Conservation (phyloP, 2,888 invertebrate genomes). For the Drosophila pseudotakahashii region DNA sequence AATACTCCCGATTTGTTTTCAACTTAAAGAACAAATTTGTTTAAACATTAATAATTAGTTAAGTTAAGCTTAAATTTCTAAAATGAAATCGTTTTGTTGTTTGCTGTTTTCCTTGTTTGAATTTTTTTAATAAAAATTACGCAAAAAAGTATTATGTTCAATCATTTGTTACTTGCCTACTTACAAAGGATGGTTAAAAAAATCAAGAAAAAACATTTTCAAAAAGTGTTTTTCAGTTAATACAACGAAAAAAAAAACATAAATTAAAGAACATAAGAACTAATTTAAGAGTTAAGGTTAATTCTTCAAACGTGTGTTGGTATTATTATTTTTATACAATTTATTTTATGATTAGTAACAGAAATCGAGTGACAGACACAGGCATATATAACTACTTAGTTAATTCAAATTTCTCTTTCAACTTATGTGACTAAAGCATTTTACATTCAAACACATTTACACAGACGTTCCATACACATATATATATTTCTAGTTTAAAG, state of each 20-base stretch:
- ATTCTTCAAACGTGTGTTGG: conserved; percentile 29
- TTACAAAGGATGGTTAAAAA: conserved; percentile 50
- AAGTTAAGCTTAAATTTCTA: conserved; percentile 58
- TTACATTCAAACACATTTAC: conserved; percentile 69
- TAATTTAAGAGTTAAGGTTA: conserved; percentile 49
- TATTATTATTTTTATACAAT: conserved; percentile 49
- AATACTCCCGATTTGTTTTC: conserved; percentile 74
- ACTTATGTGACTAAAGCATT: conserved; percentile 43
- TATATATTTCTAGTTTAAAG: conserved; percentile 25
- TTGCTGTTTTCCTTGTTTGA: conserved; percentile 36
- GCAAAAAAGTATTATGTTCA: conserved; percentile 61
- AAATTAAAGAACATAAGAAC: conserved; percentile 50
- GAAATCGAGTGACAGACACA: conserved; percentile 28
- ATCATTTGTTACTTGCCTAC: conserved; percentile 64
- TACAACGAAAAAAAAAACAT: conserved; percentile 36
- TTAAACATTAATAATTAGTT: conserved; percentile 37
- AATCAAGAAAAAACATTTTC: conserved; percentile 19
- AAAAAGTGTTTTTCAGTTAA: conserved; percentile 22
- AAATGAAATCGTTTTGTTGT: conserved; percentile 69
- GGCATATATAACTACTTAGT: conserved; percentile 9
- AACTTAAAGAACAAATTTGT: conserved; percentile 45
- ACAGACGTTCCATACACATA: conserved; percentile 57
- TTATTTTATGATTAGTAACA: conserved; percentile 37
- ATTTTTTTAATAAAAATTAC: conserved; percentile 46
- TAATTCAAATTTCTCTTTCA: conserved; percentile 23